Base-by-base conservation (phyloP, 2,888 invertebrate genomes). In the Norana najaformis region DNA sequence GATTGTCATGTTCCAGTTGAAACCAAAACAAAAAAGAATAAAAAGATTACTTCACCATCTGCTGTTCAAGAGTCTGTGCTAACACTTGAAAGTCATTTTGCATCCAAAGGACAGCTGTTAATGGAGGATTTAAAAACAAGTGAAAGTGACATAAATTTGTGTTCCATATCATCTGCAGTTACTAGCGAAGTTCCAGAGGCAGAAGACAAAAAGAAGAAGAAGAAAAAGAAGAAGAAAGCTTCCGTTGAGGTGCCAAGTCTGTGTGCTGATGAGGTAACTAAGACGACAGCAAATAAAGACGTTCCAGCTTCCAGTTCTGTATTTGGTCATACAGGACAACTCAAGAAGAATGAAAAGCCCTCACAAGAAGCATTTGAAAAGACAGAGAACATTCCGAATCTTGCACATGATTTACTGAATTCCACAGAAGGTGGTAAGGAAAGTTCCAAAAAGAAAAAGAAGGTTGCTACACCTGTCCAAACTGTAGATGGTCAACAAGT, bases 181-280 rank as follows among this genome's bases (percentile, higher is more conserved):
- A 35, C 85, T 36, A 8, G 37, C 18, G 23, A 35, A 35, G 36
- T 85, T 85, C 37, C 85, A 36, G 85, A 85, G 36, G 36, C 35
- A 37, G 37, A 35, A 85, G 85, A 69, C 69, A 85, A 85, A 23
- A 53, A 53, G 85, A 85, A 85, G 34, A 85, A 85, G 85, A 85
- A 36, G 85, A 85, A 85, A 37, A 85, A 36, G 23, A 85, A 85
- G 36, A 85, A 85, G 85, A 85, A 85, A 16, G 36, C 36, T 85
- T 36, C 85, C 35, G 69, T 69, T 69, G 69, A 69, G 8, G 8
- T n/a, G n/a, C n/a, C 69, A 69, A 69, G 69, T 69, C 30, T n/a
- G 30, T 2, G 69, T n/a, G 30, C 69, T 69, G 30, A 69, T n/a
- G 69, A 69, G 16, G n/a, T n/a, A 69, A 11, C 30, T n/a, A 69